Conservation (phyloP, 2,888 invertebrate genomes). For the Willowsia nigromaculata region DNA sequence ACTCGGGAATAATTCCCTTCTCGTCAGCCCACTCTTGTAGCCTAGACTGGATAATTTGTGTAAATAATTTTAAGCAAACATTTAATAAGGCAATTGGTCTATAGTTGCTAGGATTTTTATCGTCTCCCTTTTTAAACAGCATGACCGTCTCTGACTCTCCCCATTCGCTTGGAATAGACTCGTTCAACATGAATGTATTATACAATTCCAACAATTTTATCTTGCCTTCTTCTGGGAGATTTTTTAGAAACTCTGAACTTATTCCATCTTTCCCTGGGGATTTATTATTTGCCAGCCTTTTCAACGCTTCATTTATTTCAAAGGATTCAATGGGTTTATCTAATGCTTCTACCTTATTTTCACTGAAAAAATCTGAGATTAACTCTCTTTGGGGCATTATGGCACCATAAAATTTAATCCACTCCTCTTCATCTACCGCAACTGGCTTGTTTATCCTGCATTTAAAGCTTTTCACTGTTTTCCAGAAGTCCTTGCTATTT, state of each 20-base stretch:
- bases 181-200: conserved; percentile 31
- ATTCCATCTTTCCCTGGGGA: conserved; percentile 67
- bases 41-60: conserved; percentile 50
- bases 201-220: not conserved
- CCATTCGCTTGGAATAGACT: conserved; percentile 40
- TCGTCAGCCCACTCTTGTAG: conserved; percentile 48
- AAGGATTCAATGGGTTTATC: conserved; percentile 19
- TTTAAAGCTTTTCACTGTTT: not conserved
- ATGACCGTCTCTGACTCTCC: conserved; percentile 31
- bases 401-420: not conserved
- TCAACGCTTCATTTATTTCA: conserved; percentile 49
- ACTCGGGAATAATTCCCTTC: conserved; percentile 54
- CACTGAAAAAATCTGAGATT: not conserved
- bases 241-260: conserved; percentile 65
- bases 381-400: not conserved
- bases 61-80: conserved; percentile 55
- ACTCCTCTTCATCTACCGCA: not conserved
- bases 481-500: not conserved
- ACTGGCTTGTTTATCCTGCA: not conserved
- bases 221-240: not conserved
- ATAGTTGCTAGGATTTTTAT: conserved; percentile 63
- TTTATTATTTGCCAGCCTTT: conserved; percentile 42
- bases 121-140: conserved; percentile 69
- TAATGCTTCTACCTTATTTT: not conserved
- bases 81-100: conserved; percentile 63